These are phyloP conservation scores for Myanophis thanlyinensis DNA, from an alignment of 2,113 vertebrate genomes.

Conservation along the genomic window DNA sequence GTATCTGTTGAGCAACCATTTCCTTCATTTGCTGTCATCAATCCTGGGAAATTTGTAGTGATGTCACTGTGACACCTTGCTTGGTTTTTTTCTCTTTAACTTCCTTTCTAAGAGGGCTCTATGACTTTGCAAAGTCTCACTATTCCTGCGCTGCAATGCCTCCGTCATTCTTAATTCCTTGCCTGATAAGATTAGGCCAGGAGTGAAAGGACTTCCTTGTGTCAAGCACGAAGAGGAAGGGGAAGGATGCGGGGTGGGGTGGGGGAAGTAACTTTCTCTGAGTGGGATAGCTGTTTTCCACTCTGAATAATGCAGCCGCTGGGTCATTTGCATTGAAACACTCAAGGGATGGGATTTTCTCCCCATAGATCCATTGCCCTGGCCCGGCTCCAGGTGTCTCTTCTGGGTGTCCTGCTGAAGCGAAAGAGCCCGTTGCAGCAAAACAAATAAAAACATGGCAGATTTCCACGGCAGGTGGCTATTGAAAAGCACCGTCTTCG, in stretches of 20 bases:
- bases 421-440: not conserved
- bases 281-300: conserved; percentile 19
- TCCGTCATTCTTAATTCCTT: not conserved
- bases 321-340: conserved; percentile 22
- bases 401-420: not conserved
- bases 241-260: conserved; percentile 25
- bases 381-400: fast-evolving
- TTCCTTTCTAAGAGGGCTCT: conserved; percentile 45
- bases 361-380: not conserved
- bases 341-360: not conserved
- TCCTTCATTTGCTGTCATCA: conserved; percentile 55
- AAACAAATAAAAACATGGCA: fast-evolving
- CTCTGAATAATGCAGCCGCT: conserved; percentile 7
- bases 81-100: conserved; percentile 1
- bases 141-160: conserved; percentile 13
- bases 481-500: fast-evolving
- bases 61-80: conserved; percentile 32
- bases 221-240: not conserved
- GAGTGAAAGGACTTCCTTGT: not conserved
- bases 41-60: conserved; percentile 29
- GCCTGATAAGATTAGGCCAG: conserved; percentile 33
- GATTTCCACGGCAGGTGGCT: not conserved
- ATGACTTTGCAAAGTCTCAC: conserved; percentile 31
- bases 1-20: conserved; percentile 6
- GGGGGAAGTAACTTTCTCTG: not conserved